phyloP scores from a whole-genome alignment of 1,140 invertebrate genomes.

The Muscidifurax raptorellus region DNA sequence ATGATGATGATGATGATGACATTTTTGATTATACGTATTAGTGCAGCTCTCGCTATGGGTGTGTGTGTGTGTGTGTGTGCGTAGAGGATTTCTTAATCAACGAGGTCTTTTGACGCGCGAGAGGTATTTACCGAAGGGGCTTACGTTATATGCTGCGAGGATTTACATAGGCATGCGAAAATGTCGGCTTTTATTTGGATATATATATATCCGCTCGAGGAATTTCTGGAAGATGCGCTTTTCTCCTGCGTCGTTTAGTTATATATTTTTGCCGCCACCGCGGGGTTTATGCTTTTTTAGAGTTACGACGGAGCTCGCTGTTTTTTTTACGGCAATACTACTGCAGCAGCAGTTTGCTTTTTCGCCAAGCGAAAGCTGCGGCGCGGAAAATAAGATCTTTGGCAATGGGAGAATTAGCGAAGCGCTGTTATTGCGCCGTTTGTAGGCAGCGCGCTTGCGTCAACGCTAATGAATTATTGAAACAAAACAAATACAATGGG shows the following conservation, averaged over 20 bases:
- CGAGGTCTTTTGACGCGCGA: neutral
- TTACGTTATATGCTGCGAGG: no score
- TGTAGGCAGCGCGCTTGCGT: constrained; percentile 1
- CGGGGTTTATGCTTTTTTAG: neutral
- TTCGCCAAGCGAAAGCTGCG: no score
- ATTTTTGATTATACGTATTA: constrained; percentile 17
- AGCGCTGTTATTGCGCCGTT: neutral
- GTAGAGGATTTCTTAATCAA: neutral
- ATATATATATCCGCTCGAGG: no score
- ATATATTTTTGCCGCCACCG: neutral
- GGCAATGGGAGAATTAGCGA: neutral
- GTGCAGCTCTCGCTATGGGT: neutral
- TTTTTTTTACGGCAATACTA: no score
- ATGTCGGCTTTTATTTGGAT: no score
- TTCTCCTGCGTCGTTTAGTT: neutral
- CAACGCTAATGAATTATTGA: constrained; percentile 28
- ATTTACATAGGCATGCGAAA: neutral
- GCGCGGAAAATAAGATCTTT: no score
- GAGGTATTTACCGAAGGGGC: no score
- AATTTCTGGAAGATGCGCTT: no score
- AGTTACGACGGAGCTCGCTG: neutral
- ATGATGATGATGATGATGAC: neutral
- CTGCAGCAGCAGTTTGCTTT: neutral
- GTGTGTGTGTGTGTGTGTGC: neutral
- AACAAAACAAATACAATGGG: constrained; percentile 3